Percentiles rank a stretch among this genome's conserved stretches.
Evolutionary conservation across 2,888 invertebrate species (phyloP).

Genomic region (Empis stercorea): DNA sequence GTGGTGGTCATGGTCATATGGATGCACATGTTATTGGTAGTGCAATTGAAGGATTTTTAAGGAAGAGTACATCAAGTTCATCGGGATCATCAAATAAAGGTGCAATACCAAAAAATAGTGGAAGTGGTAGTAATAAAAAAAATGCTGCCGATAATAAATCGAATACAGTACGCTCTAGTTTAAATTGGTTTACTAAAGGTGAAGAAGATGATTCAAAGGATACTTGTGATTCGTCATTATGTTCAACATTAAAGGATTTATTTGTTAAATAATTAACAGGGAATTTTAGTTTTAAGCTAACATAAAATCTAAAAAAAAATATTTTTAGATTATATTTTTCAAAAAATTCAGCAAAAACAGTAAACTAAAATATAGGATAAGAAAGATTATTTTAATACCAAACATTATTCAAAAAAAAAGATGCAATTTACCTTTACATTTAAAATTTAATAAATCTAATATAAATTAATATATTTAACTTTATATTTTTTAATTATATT

Average conservation of each 20-base stretch:
- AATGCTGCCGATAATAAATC: conserved; percentile 18
- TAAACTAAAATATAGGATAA: no score
- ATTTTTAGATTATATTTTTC: no score
- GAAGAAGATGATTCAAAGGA: conserved; percentile 57
- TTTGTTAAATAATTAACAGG: conserved; percentile 59
- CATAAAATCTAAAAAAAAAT: conserved; percentile 11
- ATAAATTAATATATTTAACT: no score
- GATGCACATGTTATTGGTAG: conserved; percentile 70
- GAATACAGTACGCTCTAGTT: conserved; percentile 27
- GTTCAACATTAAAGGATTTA: conserved; percentile 72
- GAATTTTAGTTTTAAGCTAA: conserved; percentile 21
- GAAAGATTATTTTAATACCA: no score
- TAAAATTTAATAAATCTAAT: no score
- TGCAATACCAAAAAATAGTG: conserved; percentile 35
- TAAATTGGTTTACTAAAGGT: conserved; percentile 48
- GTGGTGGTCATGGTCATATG: conserved; percentile 54
- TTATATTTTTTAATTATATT: no score
- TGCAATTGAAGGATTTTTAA: conserved; percentile 71
- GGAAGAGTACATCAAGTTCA: conserved; percentile 38
- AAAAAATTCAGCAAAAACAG: no score
- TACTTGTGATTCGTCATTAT: conserved; percentile 66
- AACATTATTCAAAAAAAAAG: no score
- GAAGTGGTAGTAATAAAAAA: conserved; percentile 19
- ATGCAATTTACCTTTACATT: no score
- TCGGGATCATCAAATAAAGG: conserved; percentile 34